Evolutionary conservation across 2,113 vertebrate species (phyloP), one percentile per base, ranked within the genome.

Genomic region (Clupea harengus): DNA sequence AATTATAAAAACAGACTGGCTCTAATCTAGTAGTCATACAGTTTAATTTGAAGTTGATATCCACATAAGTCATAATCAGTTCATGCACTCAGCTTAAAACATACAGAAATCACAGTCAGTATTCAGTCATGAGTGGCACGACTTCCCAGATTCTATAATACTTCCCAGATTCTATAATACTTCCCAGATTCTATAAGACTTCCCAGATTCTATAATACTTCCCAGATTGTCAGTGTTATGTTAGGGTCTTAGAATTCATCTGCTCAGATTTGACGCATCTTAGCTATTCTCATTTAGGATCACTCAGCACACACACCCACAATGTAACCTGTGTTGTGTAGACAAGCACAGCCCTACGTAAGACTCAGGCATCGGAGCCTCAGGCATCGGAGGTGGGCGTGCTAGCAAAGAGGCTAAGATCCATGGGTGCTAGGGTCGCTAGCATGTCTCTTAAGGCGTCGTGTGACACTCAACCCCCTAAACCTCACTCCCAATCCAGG

Each of bases 221-320:
- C 82, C 15, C 83, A 84, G 84, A 72, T 72, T 75, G 45, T 84
- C 64, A 87, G 54, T 75, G 81, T 78, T 39, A 82, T 18, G 80
- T 75, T 75, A 82, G 57, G 46, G 80, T 50, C 84, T 82, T 86
- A 64, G 47, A 83, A 86, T 87, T 85, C 82, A 85, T 88, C 82
- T 86, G 57, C 81, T 45, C 54, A 10, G 57, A 85, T 85, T 82
- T 64, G 52, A 32, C 78, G 81, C 50, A 75, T 85, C 85, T 90
- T 47, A 45, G 47, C 82, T 90, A 49, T 80, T 47, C 80, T 85
- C 81, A 87, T 86, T 88, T 83, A 83, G 81, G 84, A 84, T 87
- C 82, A 87, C 86, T 86, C 80, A 86, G 44, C 10, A 32, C 60
- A 67, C 25, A 25, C 11, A 25, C 17, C 54, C 1, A 39, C 39